These are phyloP conservation scores for Syrmaticus mikado DNA, from an alignment of 2,113 vertebrate genomes.

Conservation along the genomic window DNA sequence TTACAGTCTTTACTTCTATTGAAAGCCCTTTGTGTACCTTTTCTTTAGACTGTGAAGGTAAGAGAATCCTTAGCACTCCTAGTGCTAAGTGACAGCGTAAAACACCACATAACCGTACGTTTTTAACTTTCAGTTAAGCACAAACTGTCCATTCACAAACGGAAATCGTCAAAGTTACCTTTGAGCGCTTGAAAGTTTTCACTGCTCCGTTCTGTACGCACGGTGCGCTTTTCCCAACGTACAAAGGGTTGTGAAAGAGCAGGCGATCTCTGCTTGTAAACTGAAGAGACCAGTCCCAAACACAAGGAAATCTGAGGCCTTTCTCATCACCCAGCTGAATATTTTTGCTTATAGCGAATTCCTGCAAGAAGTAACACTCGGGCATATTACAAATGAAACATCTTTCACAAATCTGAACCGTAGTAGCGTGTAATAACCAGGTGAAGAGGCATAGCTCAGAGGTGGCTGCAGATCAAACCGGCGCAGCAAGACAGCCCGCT, in stretches of 20 bases:
- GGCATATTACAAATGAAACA: background rate
- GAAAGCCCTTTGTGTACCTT: background rate
- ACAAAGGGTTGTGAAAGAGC: slow-evolving; percentile 95
- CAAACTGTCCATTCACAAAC: background rate
- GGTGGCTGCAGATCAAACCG: background rate
- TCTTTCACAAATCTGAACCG: background rate
- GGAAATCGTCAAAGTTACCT: slow-evolving; percentile 78
- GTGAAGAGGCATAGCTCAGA: background rate
- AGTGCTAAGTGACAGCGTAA: background rate
- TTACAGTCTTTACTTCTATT: background rate
- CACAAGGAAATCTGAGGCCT: slow-evolving; percentile 87
- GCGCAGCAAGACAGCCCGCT: background rate
- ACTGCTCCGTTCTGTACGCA: slow-evolving; percentile 85
- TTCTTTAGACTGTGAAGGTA: background rate
- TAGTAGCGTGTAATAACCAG: accelerated
- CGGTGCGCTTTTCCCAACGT: slow-evolving; percentile 88
- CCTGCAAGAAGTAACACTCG: slow-evolving; percentile 77
- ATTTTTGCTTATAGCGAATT: slow-evolving; percentile 93
- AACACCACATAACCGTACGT: background rate
- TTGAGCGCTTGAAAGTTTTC: slow-evolving; percentile 88
- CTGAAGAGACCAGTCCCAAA: slow-evolving; percentile 98
- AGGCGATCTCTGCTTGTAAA: slow-evolving; percentile 87
- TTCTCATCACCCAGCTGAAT: slow-evolving; percentile 90
- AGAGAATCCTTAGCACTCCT: background rate
- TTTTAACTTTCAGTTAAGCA: background rate